A percentile compares a stretch with the other conserved stretches of the same genome.
These are phyloP conservation scores for Leptinotarsa haldemani DNA, from an alignment of 2,888 invertebrate genomes.

Conservation along the genomic window DNA sequence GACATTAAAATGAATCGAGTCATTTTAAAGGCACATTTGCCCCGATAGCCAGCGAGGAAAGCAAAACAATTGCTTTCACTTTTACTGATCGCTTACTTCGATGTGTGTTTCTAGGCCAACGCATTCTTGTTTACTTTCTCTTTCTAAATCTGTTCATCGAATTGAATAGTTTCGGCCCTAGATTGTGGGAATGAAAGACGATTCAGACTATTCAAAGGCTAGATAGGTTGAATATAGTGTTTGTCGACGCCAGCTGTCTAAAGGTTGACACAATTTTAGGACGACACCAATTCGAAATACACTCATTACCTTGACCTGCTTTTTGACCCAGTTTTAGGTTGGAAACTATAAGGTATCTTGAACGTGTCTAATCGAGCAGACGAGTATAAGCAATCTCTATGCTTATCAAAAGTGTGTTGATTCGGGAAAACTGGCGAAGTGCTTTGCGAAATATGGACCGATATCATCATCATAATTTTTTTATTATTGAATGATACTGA, in stretches of 20 bases:
- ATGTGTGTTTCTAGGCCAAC: conserved; percentile 50
- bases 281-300: conserved; percentile 39
- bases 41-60: conserved; percentile 44
- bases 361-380: conserved; percentile 18
- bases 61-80: conserved; percentile 56
- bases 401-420: not conserved
- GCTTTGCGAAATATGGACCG: not conserved
- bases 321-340: conserved; percentile 44
- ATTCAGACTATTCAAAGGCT: not conserved
- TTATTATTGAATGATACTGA: too few species aligned
- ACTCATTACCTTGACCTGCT: conserved; percentile 42
- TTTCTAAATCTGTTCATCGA: conserved; percentile 34
- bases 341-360: conserved; percentile 15
- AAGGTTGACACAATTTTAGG: conserved; percentile 38
- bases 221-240: not conserved
- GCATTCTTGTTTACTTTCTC: conserved; percentile 42
- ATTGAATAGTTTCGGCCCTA: conserved; percentile 28
- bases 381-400: not conserved
- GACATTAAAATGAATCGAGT: conserved; percentile 33
- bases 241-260: conserved; percentile 8
- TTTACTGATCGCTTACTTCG: conserved; percentile 49
- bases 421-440: not conserved
- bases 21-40: conserved; percentile 34
- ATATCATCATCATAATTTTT: too few species aligned
- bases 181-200: conserved; percentile 20